Evolutionary conservation across 2,888 invertebrate genomes (phyloP).

Genomic region (Eutolmus rufibarbis): DNA sequence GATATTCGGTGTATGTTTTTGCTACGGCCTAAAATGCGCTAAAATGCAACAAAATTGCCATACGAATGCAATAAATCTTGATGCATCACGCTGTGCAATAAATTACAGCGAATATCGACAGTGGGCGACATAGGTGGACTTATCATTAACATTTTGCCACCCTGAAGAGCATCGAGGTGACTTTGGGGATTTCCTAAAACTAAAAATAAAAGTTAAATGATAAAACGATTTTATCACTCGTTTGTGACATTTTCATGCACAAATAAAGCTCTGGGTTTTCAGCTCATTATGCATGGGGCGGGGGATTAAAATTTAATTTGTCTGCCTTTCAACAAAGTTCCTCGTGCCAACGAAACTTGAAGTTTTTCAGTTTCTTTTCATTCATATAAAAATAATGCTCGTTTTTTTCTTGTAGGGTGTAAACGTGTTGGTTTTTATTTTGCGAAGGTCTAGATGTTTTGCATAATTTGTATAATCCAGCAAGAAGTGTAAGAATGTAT

Average conservation of each 20-base stretch:
- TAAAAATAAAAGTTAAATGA: neutral
- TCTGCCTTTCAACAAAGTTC: neutral
- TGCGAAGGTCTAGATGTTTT: neutral
- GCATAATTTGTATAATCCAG: neutral
- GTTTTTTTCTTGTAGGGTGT: neutral
- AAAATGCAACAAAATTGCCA: neutral
- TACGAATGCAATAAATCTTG: neutral
- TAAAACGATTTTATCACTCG: neutral
- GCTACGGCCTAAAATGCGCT: neutral
- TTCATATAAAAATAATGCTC: neutral
- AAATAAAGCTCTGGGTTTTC: neutral
- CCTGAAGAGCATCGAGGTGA: neutral
- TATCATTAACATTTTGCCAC: neutral
- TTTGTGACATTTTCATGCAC: neutral
- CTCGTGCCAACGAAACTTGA: neutral
- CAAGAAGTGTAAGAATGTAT: neutral
- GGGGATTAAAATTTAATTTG: neutral
- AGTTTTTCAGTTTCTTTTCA: neutral
- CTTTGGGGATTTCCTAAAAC: constrained; percentile 9
- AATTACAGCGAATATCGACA: neutral
- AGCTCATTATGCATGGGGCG: neutral
- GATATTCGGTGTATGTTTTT: neutral
- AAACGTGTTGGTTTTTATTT: neutral
- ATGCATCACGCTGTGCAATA: neutral
- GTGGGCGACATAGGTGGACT: neutral